These are phyloP conservation scores for Gastrophysa polygoni DNA, from an alignment of 2,888 invertebrate species.

Conservation along the genomic window DNA sequence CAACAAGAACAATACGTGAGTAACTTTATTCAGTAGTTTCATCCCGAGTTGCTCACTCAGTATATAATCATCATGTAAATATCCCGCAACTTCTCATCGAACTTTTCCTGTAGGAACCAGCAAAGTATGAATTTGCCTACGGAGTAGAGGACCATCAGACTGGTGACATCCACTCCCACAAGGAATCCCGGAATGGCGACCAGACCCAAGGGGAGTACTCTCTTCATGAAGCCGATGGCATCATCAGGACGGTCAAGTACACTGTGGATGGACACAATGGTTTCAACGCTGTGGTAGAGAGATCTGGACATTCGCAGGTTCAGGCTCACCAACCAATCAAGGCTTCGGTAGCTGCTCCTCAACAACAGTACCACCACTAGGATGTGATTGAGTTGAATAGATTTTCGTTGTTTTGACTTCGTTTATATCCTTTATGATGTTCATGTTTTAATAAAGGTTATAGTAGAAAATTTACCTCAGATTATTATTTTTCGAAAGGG, in stretches of 20 bases:
- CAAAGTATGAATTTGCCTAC: constrained; percentile 65
- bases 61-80: no score
- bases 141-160: constrained; percentile 64
- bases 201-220: constrained; percentile 63
- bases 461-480: background rate
- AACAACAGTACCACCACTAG: constrained; percentile 24
- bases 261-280: constrained; percentile 63
- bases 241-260: constrained; percentile 63
- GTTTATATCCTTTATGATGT: background rate
- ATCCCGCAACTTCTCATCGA: no score
- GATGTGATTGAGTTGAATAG: no score
- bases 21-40: no score
- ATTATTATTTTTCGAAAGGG: no score
- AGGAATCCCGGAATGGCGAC: constrained; percentile 62
- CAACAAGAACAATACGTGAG: constrained; percentile 18
- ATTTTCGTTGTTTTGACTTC: background rate
- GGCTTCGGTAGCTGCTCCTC: constrained; percentile 11
- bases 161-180: constrained; percentile 64
- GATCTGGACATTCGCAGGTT: constrained; percentile 55
- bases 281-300: constrained; percentile 53
- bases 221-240: constrained; percentile 63
- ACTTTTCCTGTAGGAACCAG: constrained; percentile 53
- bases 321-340: constrained; percentile 15
- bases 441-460: background rate
- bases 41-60: no score